Conservation (phyloP, 2,888 invertebrate species). For the Fragum fragum region DNA sequence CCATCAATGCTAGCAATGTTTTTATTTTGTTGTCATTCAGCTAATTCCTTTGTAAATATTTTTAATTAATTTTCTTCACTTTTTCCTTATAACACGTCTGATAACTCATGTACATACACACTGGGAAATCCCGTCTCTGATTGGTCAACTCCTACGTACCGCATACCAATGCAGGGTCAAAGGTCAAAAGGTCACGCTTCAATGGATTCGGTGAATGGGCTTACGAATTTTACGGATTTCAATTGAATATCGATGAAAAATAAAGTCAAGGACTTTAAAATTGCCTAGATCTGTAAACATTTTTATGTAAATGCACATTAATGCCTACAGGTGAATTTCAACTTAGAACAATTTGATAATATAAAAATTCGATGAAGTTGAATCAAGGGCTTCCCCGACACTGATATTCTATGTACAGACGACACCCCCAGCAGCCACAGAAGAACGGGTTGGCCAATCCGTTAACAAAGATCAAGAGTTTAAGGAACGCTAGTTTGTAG, state of each 20-base stretch:
- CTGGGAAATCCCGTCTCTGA: slow-evolving; percentile 52
- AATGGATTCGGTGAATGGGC: slow-evolving; percentile 28
- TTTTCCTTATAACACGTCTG: slow-evolving; percentile 41
- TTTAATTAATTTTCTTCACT: slow-evolving; percentile 51
- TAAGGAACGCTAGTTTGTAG: no score
- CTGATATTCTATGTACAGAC: no score
- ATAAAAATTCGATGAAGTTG: no score
- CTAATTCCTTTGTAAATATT: slow-evolving; percentile 21
- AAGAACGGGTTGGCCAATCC: no score
- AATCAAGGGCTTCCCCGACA: no score
- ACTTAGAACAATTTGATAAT: no score
- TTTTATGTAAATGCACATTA: no score
- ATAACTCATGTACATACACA: slow-evolving; percentile 52
- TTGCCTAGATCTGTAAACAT: no score
- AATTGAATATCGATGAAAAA: neutral
- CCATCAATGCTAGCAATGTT: neutral
- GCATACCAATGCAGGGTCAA: slow-evolving; percentile 58
- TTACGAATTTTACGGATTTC: neutral
- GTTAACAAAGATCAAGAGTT: no score
- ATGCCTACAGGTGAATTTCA: no score
- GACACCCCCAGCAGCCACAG: no score
- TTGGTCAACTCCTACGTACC: slow-evolving; percentile 50
- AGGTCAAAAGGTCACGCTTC: slow-evolving; percentile 39
- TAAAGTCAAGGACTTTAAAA: neutral
- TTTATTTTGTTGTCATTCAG: slow-evolving; percentile 13